Percentiles rank a stretch among this genome's conserved stretches.
These are phyloP conservation scores for Geotria australis DNA, from an alignment of 2,797 vertebrate species.

Conservation along the genomic window DNA sequence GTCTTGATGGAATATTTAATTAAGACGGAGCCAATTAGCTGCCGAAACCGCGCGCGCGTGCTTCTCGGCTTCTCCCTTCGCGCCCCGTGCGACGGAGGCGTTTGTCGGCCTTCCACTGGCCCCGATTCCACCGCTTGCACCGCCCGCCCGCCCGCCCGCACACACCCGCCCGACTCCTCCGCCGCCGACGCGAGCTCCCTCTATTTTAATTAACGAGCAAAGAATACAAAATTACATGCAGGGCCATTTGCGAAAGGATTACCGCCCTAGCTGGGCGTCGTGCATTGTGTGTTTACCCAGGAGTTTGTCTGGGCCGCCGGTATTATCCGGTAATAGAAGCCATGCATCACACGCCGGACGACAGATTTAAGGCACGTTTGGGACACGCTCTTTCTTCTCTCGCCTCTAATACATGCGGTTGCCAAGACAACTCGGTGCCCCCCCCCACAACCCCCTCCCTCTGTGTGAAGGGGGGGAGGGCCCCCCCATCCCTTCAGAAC, in stretches of 20 bases:
- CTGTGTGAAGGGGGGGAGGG: not conserved
- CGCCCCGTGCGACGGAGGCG: too few species aligned
- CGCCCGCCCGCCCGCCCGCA: too few species aligned
- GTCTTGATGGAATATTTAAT: not conserved
- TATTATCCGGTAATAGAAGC: not conserved
- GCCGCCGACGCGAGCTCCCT: too few species aligned
- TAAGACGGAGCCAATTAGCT: not conserved
- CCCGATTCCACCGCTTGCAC: too few species aligned
- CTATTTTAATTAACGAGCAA: too few species aligned
- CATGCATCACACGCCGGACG: not conserved
- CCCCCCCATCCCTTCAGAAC: not conserved
- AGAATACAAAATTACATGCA: too few species aligned
- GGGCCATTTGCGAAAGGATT: too few species aligned
- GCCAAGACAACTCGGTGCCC: not conserved
- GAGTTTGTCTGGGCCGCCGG: not conserved
- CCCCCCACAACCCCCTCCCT: not conserved
- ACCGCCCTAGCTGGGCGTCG: not conserved
- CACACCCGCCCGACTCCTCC: too few species aligned
- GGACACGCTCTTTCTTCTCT: not conserved
- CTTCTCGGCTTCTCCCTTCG: too few species aligned
- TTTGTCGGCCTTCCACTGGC: too few species aligned
- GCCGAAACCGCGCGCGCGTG: not conserved
- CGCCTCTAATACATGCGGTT: not conserved
- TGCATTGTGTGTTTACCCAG: not conserved
- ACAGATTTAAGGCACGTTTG: not conserved